Conservation (phyloP, 2,888 invertebrate genomes). For the Agonopterix subpropinquella region DNA sequence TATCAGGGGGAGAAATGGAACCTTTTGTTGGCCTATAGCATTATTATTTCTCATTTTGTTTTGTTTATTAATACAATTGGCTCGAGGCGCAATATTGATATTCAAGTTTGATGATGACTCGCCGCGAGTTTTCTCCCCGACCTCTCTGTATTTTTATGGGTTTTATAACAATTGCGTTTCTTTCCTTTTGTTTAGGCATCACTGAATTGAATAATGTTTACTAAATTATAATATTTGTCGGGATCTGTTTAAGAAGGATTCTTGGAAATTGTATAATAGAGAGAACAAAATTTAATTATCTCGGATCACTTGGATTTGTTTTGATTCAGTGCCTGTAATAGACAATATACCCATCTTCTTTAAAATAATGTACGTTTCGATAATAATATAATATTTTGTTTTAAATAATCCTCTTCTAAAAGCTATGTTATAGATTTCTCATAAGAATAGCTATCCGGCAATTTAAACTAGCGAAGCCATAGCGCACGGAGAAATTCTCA, state of each 20-base stretch:
- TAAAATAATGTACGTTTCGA: too few relatives aligned
- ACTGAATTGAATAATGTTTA: constrained; percentile 19
- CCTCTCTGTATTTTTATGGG: constrained; percentile 63
- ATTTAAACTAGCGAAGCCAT: constrained; percentile 25
- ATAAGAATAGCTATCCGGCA: constrained; percentile 1
- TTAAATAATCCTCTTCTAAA: too few relatives aligned
- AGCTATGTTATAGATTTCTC: constrained; percentile 8
- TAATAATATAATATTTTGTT: too few relatives aligned
- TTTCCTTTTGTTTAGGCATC: constrained; percentile 46
- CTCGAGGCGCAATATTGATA: constrained; percentile 75
- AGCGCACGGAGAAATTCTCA: constrained; percentile 60
- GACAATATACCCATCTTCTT: too few relatives aligned
- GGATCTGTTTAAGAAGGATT: neutral
- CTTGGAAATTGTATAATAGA: neutral
- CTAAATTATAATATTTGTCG: constrained; percentile 7
- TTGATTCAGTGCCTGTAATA: too few relatives aligned
- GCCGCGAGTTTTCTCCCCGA: constrained; percentile 57
- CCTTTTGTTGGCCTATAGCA: constrained; percentile 76
- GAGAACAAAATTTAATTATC: neutral
- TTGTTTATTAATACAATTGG: constrained; percentile 77
- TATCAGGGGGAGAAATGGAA: constrained; percentile 73
- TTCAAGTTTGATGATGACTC: constrained; percentile 75
- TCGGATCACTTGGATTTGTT: too few relatives aligned
- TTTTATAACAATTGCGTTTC: constrained; percentile 58
- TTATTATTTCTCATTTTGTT: constrained; percentile 77